Base-by-base conservation (phyloP, 2,797 vertebrate genomes). In the Sebastes alutus region DNA sequence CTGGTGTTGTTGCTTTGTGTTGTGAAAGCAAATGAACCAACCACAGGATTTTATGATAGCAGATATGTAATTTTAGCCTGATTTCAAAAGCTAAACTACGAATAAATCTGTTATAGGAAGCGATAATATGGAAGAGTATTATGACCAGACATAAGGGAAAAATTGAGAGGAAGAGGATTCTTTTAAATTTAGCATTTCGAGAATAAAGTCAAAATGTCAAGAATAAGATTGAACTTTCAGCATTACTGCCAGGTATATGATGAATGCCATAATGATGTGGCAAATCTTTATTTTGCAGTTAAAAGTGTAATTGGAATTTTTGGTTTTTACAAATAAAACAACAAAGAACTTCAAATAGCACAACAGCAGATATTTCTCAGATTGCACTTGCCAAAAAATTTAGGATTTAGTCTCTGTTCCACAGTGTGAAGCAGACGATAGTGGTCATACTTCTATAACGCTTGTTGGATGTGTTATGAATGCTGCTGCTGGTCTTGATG, bases 401-500 rank as follows among this genome's bases (percentile, higher is more conserved):
- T 29, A 30, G n/a, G 20, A 25, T 68, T 46, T n/a, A 49, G 38
- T 65, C 14, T 23, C 23, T 55, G n/a, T 58, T 16, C 38, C 38
- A 42, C 38, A 42, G 14, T n/a, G 25, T 59, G 4, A 67, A 23
- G 25, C 74, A 61, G 69, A 55, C 10, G 11, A 49, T 32, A 23
- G 55, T 20, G 16, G 35, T 25, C 59, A 56, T 25, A 49, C 42
- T 60, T 25, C 6, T 18, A 3, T 29, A 22, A 49, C 1, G n/a
- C 71, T 27, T 6, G 20, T 7, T 32, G 25, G n/a, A 42, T 68
- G 74, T 77, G 60, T 32, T 59, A 11, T 59, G 62, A 78, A 81
- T 72, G 29, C 66, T 54, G 76, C 55, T 75, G 72, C 61, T 71
- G 38, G 38, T 69, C 29, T 56, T 62, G 55, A 66, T 49, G 71